Evolutionary conservation across 1,140 invertebrate genomes (phyloP), one percentile per base, ranked within the genome.

Genomic region (Hycleus cichorii): DNA sequence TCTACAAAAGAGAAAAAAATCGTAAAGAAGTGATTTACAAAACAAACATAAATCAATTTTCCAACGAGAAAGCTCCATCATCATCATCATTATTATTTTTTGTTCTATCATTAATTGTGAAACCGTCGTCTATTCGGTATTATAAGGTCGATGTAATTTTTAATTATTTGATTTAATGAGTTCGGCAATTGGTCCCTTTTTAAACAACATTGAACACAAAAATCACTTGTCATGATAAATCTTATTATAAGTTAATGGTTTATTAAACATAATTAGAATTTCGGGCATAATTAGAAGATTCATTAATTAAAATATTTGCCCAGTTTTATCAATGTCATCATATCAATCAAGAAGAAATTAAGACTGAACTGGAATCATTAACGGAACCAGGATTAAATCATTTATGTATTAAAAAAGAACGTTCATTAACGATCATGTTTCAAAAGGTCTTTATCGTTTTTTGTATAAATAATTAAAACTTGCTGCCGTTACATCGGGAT

Each of bases 211-310:
- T 32, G 4, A 32, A 44, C 11, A 42, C 43, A 12, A 54, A 60
- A 56, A 60, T 60, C 40, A 43, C 58, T 56, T 60, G 58, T 60
- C 58, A 60, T 46, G 52, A 49, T 53, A 56, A 60, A 60, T 60
- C 58, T 60, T 53, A 60, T 60, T 60, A 60, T 49, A 47, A 50
- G 24, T 60, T 56, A 60, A 60, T 60, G 53, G 58, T 56, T 60
- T 60, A 60, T 60, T 56, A 53, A 60, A 60, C 42, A 49, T 60
- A 60, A 56, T 60, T 46, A 50, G 39, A 49, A 45, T 46, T 26
- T 47, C 26, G 46, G 26, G 47, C 42, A 26, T 60, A 52, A 60
- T 60, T 49, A 60, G 53, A 39, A 12, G 38, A 53, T 53, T 53
- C 51, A 53, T 53, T 53, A 53, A 53, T 53, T 53, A 53, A 53